phyloP scores from a whole-genome alignment of 2,113 vertebrate genomes.

The Propithecus coquereli region DNA sequence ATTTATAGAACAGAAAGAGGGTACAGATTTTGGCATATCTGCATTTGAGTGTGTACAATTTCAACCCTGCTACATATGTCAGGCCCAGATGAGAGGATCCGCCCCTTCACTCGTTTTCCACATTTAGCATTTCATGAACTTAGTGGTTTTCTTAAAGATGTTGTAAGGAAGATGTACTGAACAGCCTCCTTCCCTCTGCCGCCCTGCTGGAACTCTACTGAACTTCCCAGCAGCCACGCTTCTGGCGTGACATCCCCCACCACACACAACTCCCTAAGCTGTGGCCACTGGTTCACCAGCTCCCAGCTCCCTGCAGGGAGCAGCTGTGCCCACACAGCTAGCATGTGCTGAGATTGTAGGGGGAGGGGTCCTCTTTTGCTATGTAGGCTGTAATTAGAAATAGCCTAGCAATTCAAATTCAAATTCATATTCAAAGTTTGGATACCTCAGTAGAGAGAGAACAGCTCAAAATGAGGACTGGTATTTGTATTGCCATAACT shows the following conservation, averaged over 20 bases:
- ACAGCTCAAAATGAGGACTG: neutral
- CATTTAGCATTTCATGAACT: conserved; percentile 46
- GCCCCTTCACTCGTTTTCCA: conserved; percentile 15
- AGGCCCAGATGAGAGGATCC: conserved; percentile 39
- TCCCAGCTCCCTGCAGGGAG: neutral
- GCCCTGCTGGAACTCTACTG: neutral
- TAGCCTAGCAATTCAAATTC: neutral
- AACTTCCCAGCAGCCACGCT: neutral
- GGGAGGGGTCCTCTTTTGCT: neutral
- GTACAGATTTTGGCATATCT: neutral
- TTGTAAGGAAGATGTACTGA: neutral
- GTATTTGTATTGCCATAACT: neutral
- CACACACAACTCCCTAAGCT: neutral
- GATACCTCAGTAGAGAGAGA: neutral
- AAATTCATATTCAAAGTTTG: neutral
- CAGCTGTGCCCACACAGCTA: neutral
- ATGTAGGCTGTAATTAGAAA: neutral
- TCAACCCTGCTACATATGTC: conserved; percentile 44
- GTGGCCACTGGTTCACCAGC: neutral
- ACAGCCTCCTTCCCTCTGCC: neutral
- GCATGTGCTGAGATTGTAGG: neutral
- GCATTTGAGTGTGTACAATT: neutral
- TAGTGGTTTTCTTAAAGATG: conserved; percentile 42
- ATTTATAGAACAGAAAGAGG: neutral
- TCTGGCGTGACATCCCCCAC: neutral